Base-by-base conservation (phyloP, 2,888 invertebrate genomes). In the Trichogramma evanescens region DNA sequence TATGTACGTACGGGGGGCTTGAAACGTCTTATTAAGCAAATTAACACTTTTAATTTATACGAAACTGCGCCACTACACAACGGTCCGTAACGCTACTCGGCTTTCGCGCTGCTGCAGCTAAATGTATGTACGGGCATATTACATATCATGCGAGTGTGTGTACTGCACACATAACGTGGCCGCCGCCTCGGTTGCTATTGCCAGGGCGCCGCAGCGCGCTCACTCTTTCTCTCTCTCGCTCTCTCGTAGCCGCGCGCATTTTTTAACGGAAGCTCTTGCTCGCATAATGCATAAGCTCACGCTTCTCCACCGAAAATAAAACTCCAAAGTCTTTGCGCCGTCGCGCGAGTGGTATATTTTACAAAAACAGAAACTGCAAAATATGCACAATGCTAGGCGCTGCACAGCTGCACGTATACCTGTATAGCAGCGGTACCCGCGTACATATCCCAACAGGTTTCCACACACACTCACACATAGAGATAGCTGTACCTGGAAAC, bases 11-110 rank as follows among this genome's bases (percentile, higher is more conserved):
- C 26, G 26, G 26, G 26, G 26, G 42, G 53, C 53, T 58, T 49
- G 49, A 45, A 53, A 49, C 53, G 53, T 58, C 58, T 53, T 53
- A 58, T 58, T 58, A 58, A 53, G 58, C 48, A 57, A 57, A 52
- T 57, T 57, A 58, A 44, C 58, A 53, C 41, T 53, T 58, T 58
- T 53, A 58, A 58, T 58, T 58, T 58, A 58, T 26, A 26, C 26
- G 26, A 26, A 26, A 26, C 26, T 26, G 26, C 53, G 50, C 44
- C 5, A 44, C 56, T 44, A 10, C 40, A 54, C 10, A 54, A 6
- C 40, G 44, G n/a, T 26, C 26, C 10, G 40, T 40, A 26, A 26
- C 26, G 26, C 26, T 26, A 26, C 26, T 26, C 26, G 26, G 26
- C 26, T 26, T 26, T 26, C 39, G 5, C 48, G 48, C 48, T 26